A percentile compares a stretch with the other conserved stretches of the same genome.
Conservation (phyloP, 35 echinoderm and acorn worm genomes). For the Lytechinus pictus region DNA sequence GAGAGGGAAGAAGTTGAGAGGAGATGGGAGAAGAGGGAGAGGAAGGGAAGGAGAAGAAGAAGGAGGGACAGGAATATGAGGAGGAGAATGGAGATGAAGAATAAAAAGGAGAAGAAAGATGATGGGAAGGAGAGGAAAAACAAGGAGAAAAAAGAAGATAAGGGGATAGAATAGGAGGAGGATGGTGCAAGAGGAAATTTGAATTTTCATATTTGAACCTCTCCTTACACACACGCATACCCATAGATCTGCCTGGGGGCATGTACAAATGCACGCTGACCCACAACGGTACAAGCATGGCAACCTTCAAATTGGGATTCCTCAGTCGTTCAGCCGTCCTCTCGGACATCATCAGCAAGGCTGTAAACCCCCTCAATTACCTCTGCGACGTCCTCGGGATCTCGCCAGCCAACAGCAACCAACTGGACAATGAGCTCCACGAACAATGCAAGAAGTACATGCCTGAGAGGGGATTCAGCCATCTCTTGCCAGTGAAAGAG, state of each 20-base stretch:
- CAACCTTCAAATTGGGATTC: not conserved
- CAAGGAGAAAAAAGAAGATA: no score
- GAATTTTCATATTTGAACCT: no score
- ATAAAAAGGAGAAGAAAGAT: no score
- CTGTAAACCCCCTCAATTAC: slow-evolving; percentile 65
- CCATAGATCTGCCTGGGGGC: slow-evolving; percentile 1
- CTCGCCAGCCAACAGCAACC: slow-evolving; percentile 69
- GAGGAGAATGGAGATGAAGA: no score
- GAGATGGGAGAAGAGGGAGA: no score
- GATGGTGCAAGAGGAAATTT: no score
- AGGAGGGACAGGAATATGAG: no score
- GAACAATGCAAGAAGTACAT: slow-evolving; percentile 63
- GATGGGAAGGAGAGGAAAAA: no score
- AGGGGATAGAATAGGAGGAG: no score
- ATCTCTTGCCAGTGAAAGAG: not conserved
- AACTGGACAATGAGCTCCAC: slow-evolving; percentile 75
- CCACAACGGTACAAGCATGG: slow-evolving; percentile 34
- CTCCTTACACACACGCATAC: not conserved
- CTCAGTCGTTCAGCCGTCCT: slow-evolving; percentile 48
- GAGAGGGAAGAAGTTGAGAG: no score
- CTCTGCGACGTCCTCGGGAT: slow-evolving; percentile 75
- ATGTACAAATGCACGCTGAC: slow-evolving; percentile 15
- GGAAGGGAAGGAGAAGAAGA: no score
- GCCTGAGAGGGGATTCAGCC: slow-evolving; percentile 31
- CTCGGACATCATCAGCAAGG: slow-evolving; percentile 30